Percentiles rank a stretch among this genome's conserved stretches.
Evolutionary conservation across 2,113 vertebrate species (phyloP).

Genomic region (Axis porcinus): DNA sequence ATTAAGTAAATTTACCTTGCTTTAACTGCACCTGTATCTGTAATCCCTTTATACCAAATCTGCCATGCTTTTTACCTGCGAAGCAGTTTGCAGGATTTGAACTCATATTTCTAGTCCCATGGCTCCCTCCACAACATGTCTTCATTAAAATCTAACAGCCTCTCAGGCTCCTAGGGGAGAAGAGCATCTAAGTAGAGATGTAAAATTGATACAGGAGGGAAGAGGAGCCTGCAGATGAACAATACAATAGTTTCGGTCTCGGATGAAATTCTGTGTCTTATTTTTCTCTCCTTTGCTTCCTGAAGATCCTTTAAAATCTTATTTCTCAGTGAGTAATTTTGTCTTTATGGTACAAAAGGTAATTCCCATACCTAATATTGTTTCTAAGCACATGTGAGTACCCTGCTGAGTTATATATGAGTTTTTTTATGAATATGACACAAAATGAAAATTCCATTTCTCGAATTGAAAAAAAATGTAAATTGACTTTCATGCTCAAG

Average conservation of each 20-base stretch:
- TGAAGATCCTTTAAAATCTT: conserved; percentile 76
- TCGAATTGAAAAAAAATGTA: conserved; percentile 77
- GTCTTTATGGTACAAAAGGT: conserved; percentile 81
- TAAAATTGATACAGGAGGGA: conserved; percentile 73
- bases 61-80: conserved; percentile 19
- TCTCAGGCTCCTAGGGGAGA: conserved; percentile 20
- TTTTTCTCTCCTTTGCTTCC: conserved; percentile 66
- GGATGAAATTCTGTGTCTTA: conserved; percentile 64
- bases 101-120: conserved; percentile 55
- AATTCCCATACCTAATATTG: conserved; percentile 85
- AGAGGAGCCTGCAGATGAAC: conserved; percentile 53
- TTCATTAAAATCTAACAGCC: conserved; percentile 70
- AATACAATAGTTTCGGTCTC: conserved; percentile 62
- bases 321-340: conserved; percentile 82
- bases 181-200: conserved; percentile 64
- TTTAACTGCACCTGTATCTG: conserved; percentile 53
- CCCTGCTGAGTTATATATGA: conserved; percentile 84
- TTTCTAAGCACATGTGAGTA: conserved; percentile 81
- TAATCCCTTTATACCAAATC: conserved; percentile 45
- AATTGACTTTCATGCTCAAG: conserved; percentile 82
- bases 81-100: conserved; percentile 63
- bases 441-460: conserved; percentile 82
- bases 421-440: conserved; percentile 79
- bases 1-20: conserved; percentile 60
- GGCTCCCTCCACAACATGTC: conserved; percentile 38